Base-by-base conservation (phyloP, 2,113 vertebrate genomes). In the Chionomys nivalis region DNA sequence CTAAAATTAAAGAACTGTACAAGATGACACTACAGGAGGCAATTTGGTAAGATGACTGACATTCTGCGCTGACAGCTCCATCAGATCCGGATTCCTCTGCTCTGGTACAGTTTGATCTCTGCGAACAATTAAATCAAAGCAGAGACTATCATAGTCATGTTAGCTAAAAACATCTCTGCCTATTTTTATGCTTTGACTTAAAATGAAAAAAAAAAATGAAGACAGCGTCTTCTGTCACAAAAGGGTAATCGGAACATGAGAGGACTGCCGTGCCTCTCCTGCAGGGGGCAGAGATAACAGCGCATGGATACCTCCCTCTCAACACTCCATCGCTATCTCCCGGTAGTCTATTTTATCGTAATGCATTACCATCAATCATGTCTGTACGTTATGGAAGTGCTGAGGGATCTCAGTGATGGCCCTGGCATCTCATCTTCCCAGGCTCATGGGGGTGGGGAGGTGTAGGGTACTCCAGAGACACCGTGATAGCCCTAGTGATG, bases 161-260 rank as follows among this genome's bases (percentile, higher is more conserved):
- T 97, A 86, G 79, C 95, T 89, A 95, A 95, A 95, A 87, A 97
- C 83, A 96, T 63, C 90, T 94, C 96, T 96, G 92, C 87, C 89
- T 87, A 96, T 96, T 97, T 90, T 93, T 39, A 26, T 96, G 94
- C 61, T 95, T 31, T 93, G 39, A 55, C 94, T 73, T 82, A 88
- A 89, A 44, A n/a, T 66, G 92, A 85, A 97, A 79, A 83, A 86
- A 97, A 77, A 90, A 73, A 16, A 47, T 36, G 63, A 96, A 95
- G 89, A 3, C 58, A 90, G 21, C 81, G 31, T 90, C 93, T 96
- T 90, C 89, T 92, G 91, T 76, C 83, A 94, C 83, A 97, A 66
- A 75, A 24, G 91, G 73, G 14, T 61, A 93, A 83, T 83, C 58
- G 44, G 3, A 39, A 9, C 26, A 23, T 28, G 21, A 85, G 78